Evolutionary conservation across 2,113 vertebrate genomes (phyloP), one percentile per base, ranked within the genome.

Genomic region (Archocentrus centrarchus): DNA sequence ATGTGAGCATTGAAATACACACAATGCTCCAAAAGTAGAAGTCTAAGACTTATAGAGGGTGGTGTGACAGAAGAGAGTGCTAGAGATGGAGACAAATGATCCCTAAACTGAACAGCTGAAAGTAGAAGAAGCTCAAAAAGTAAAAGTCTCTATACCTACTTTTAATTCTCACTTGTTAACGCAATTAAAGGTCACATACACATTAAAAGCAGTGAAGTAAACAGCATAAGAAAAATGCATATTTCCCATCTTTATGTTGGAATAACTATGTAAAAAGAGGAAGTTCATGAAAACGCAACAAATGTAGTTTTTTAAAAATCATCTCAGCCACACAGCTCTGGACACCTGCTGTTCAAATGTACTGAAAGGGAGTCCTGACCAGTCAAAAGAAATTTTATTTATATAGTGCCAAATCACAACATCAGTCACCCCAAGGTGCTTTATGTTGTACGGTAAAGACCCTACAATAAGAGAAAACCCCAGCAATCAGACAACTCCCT

Each of bases 331-430:
- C 11, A 44, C 11, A 44, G 11, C 11, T 44, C 41, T 50, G 64
- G 64, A 41, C 41, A 18, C 22, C 22, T 70, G 24, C 41, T 70
- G 47, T 70, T 30, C 18, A 47, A 30, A 30, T 18, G 14, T 18
- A 30, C 0, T 50, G 17, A 50, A 11, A 2, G 64, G 64, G 22
- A 7, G 22, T 22, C 9, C 14, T 0, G 5, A 0, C 9, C 64
- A 68, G 27, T 70, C 22, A 30, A 41, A 50, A 70, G 41, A 70
- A 35, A 35, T 35, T 35, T 2, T 7, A 35, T 35, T 35, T 35
- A 35, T 35, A 35, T 35, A 35, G 35, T 7, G 32, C 32, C 32
- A 35, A 35, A 35, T 35, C 32, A 27, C 27, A 27, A 35, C 32
- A 35, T 35, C 32, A 35, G 32, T 6, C 32, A 4, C 32, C 32